Conservation (phyloP, 2,797 vertebrate genomes). For the Lutjanus argentimaculatus region DNA sequence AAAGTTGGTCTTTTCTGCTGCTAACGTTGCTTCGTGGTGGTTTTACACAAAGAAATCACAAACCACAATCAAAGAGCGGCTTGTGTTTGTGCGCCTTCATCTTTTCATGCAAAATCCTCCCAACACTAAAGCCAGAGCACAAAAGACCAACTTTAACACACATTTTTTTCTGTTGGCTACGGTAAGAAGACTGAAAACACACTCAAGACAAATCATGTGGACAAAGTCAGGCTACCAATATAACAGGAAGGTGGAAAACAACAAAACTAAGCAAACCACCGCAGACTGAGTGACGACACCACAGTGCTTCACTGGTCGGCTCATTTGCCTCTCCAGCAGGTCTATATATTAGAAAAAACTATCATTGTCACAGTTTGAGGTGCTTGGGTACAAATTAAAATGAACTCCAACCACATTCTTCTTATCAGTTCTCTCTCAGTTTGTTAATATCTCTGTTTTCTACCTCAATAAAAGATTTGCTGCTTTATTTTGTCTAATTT, state of each 20-base stretch:
- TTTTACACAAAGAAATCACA: slow-evolving; percentile 24
- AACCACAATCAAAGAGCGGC: slow-evolving; percentile 4
- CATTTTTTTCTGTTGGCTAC: not conserved
- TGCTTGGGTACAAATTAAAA: not conserved
- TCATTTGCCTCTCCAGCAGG: not conserved
- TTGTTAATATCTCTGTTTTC: not conserved
- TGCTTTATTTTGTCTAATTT: not conserved
- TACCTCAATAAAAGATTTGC: not conserved
- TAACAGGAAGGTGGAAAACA: slow-evolving; percentile 27
- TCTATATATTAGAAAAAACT: not conserved
- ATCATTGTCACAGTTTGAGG: not conserved
- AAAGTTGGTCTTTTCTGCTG: slow-evolving; percentile 38
- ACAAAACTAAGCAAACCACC: not conserved
- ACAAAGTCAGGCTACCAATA: slow-evolving; percentile 25
- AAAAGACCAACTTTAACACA: slow-evolving; percentile 46
- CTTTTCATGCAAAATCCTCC: slow-evolving; percentile 13
- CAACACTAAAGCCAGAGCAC: slow-evolving; percentile 18
- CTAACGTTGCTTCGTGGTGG: not conserved
- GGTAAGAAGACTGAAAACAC: slow-evolving; percentile 9
- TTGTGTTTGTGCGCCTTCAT: slow-evolving; percentile 10
- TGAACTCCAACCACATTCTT: not conserved
- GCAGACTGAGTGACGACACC: not conserved
- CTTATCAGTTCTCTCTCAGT: not conserved
- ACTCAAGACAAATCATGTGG: slow-evolving; percentile 5
- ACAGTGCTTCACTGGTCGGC: not conserved